Conservation (phyloP, 2,797 vertebrate genomes). For the Salmo trutta region DNA sequence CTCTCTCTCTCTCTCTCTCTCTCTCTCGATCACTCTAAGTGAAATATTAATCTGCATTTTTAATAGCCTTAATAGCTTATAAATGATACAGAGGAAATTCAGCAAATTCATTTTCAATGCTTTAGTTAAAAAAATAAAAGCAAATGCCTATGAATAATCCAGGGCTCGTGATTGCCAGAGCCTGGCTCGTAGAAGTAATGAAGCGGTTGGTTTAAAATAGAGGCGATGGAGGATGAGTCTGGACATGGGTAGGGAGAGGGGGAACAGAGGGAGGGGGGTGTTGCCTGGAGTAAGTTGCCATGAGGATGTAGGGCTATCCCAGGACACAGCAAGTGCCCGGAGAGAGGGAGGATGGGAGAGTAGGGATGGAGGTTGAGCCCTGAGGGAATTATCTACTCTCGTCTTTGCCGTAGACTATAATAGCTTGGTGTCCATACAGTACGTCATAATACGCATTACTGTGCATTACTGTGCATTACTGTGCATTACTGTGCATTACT, state of each 20-base stretch:
- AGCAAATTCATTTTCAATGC: constrained; percentile 53
- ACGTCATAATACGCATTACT: neutral
- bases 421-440: neutral
- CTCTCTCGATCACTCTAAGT: constrained; percentile 42
- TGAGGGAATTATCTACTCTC: neutral
- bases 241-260: neutral
- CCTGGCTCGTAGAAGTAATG: constrained; percentile 23
- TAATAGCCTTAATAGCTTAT: constrained; percentile 50
- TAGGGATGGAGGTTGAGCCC: neutral
- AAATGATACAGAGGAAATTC: constrained; percentile 51
- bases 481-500: neutral
- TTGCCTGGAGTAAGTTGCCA: neutral
- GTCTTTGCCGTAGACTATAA: neutral
- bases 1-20: constrained; percentile 4
- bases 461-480: neutral
- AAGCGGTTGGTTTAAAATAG: constrained; percentile 29
- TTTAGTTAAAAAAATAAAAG: constrained; percentile 29
- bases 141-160: constrained; percentile 49
- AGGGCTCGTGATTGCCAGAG: constrained; percentile 27
- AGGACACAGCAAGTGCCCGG: neutral
- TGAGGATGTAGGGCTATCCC: neutral
- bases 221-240: constrained; percentile 1
- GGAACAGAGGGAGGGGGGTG: neutral
- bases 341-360: neutral
- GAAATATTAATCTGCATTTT: constrained; percentile 59